Evolutionary conservation across 2,113 vertebrate genomes (phyloP).

Genomic region (Onychorhynchus coronatus): DNA sequence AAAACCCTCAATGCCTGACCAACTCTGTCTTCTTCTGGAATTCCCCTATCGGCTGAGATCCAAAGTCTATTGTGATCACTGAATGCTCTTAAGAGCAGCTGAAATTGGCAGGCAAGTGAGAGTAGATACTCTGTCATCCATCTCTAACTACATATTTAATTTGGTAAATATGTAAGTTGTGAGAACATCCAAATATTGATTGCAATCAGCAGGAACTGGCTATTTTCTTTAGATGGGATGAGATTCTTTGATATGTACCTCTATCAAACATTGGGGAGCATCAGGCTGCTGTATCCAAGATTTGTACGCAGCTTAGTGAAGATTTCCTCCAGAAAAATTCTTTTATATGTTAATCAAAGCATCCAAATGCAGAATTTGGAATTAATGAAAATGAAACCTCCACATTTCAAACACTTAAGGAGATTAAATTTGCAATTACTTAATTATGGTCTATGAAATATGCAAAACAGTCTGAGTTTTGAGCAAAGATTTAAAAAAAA

Average conservation of each 20-base stretch:
- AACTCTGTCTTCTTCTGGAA: neutral
- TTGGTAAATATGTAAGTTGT: neutral
- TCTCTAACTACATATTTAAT: neutral
- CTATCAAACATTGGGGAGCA: rapidly evolving
- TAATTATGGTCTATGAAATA: neutral
- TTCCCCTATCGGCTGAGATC: neutral
- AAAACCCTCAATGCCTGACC: neutral
- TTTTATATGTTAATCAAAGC: neutral
- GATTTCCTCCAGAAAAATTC: neutral
- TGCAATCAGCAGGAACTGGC: neutral
- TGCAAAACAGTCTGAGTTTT: neutral
- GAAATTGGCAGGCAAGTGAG: neutral
- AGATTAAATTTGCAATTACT: neutral
- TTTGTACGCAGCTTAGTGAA: neutral
- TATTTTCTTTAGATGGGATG: neutral
- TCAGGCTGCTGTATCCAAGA: neutral
- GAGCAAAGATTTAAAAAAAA: neutral
- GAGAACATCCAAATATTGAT: neutral
- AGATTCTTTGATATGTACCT: neutral
- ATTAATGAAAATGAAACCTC: neutral
- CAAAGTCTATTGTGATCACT: neutral
- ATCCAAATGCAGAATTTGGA: neutral
- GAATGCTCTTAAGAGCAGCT: neutral
- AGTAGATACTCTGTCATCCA: neutral
- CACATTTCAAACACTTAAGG: neutral